Evolutionary conservation across 2,888 invertebrate genomes (phyloP), one percentile per base, ranked within the genome.

Genomic region (Graphium colonna): DNA sequence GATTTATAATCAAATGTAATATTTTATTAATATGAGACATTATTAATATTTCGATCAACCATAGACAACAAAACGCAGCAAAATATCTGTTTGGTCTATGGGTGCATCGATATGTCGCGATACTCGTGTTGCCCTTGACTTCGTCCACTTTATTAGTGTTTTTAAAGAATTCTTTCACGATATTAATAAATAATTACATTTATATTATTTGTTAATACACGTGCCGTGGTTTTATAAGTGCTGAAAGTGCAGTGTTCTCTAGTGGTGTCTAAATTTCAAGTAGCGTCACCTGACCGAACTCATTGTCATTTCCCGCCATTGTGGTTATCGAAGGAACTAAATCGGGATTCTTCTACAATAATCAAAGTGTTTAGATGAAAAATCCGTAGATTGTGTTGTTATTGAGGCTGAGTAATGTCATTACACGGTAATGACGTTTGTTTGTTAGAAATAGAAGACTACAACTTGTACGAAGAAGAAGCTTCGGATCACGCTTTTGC

Each of bases 251-350:
- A 57, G 55, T 62, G 56, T 55, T 57, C 59, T 8, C 28, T 66
- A 59, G 65, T 71, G 69, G 69, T 65, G 68, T 69, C 64, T 60
- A 61, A 68, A 79, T 75, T 75, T 77, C 68, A 75, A 76, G 74
- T 79, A 80, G 90, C 90, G 90, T 90, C 90, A 89, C 88, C 89
- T 89, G 89, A 89, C 88, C 73, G 82, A 72, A 71, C 81, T 86
- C 87, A 86, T 89, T 89, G 90, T 90, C 89, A 88, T 90, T 90
- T 90, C 90, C 90, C 90, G 90, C 90, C 90, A 90, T 90, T 90
- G 90, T 89, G 86, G 84, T 72, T 77, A 71, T 79, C 79, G 76
- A 73, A 73, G 72, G 68, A 74, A 74, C 59, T 71, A 71, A 68
- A 63, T 68, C 67, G 58, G 63, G 67, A 28, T 41, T 68, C 73